Conservation (phyloP, 2,797 vertebrate species). For the Anniella stebbinsi region DNA sequence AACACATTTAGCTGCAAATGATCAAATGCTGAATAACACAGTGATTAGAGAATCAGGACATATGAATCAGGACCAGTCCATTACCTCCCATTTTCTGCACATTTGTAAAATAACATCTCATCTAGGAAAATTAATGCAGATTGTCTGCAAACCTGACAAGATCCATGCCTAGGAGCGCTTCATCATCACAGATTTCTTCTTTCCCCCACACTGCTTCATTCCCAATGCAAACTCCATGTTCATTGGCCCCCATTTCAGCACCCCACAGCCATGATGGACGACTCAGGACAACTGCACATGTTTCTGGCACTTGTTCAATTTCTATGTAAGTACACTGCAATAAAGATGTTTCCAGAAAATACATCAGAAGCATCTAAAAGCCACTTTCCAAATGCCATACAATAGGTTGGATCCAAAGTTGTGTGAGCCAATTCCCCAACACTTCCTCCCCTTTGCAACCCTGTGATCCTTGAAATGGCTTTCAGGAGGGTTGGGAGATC, state of each 20-base stretch:
- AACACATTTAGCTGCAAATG: not conserved
- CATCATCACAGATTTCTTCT: conserved; percentile 81
- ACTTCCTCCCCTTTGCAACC: too few species aligned
- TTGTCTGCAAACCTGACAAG: conserved; percentile 87
- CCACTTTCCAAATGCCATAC: not conserved
- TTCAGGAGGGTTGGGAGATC: not conserved
- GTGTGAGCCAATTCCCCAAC: not conserved
- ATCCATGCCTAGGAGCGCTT: conserved; percentile 97
- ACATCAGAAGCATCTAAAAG: conserved; percentile 28
- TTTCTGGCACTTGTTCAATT: conserved; percentile 87
- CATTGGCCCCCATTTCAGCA: conserved; percentile 98
- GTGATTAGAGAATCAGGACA: not conserved
- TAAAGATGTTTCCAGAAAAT: conserved; percentile 26
- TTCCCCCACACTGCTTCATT: conserved; percentile 98
- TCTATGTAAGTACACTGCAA: conserved; percentile 93
- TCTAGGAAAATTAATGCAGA: not conserved
- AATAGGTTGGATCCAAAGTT: not conserved
- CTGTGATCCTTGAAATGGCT: not conserved
- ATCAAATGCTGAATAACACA: not conserved
- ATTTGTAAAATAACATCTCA: not conserved
- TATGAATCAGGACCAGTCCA: not conserved
- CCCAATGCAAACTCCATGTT: conserved; percentile 95
- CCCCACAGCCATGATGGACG: conserved; percentile 98
- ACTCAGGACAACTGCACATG: conserved; percentile 91
- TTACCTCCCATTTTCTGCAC: too few species aligned